A percentile compares a stretch with the other conserved stretches of the same genome.
phyloP scores from a whole-genome alignment of 1,140 invertebrate species.

The Lepidurus arcticus region DNA sequence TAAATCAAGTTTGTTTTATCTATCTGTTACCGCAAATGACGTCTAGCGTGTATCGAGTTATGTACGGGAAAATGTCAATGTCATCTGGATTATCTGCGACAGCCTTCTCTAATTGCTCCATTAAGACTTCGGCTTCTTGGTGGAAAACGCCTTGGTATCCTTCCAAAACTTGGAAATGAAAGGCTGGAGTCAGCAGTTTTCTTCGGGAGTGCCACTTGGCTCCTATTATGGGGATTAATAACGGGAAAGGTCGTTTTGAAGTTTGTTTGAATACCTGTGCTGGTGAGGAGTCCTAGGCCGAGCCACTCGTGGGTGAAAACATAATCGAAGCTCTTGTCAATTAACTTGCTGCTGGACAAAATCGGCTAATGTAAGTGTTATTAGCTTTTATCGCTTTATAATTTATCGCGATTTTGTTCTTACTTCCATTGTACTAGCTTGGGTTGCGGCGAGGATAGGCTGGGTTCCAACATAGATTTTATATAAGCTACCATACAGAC shows the following conservation, averaged over 20 bases:
- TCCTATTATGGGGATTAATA: conserved; percentile 30
- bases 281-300: conserved; percentile 47
- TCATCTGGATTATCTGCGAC: conserved; percentile 53
- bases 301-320: conserved; percentile 50
- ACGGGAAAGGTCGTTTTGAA: conserved; percentile 60
- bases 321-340: conserved; percentile 51
- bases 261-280: conserved; percentile 52
- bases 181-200: conserved; percentile 57
- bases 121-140: conserved; percentile 24
- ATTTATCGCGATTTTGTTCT: no score
- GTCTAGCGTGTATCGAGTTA: conserved; percentile 77
- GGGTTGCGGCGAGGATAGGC: background rate
- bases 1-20: background rate
- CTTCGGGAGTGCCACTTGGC: conserved; percentile 52
- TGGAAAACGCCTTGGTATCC: conserved; percentile 47
- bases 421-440: background rate
- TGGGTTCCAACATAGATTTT: background rate
- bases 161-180: conserved; percentile 59
- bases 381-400: no score
- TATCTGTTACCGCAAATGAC: conserved; percentile 63
- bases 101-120: conserved; percentile 15
- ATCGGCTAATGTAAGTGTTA: conserved; percentile 41
- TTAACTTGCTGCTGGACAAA: conserved; percentile 48
- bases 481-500: background rate
- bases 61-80: conserved; percentile 67